phyloP scores from a whole-genome alignment of 2,113 vertebrate genomes.

The Sinocyclocheilus rhinocerous region DNA sequence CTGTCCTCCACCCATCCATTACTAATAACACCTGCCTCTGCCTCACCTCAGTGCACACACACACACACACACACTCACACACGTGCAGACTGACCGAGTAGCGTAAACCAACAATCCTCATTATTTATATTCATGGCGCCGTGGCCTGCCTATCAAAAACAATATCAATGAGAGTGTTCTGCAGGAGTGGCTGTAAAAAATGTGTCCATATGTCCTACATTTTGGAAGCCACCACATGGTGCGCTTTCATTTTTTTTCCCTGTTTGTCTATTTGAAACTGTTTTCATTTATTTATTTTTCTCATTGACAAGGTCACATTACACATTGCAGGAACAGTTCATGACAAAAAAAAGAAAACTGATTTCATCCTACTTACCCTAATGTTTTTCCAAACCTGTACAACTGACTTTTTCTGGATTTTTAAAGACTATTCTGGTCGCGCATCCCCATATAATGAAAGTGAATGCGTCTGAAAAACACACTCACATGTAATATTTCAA shows the following conservation, averaged over 20 bases:
- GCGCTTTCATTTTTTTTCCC: background rate
- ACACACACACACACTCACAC: slow-evolving; percentile 1
- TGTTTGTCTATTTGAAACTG: background rate
- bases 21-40: slow-evolving; percentile 77
- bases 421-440: background rate
- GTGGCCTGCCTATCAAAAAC: slow-evolving; percentile 38
- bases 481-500: background rate
- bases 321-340: background rate
- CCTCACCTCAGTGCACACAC: slow-evolving; percentile 67
- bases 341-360: background rate
- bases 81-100: slow-evolving; percentile 4
- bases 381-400: background rate
- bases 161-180: slow-evolving; percentile 27
- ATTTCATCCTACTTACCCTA: background rate
- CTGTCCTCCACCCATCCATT: slow-evolving; percentile 71
- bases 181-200: slow-evolving; percentile 11
- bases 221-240: slow-evolving; percentile 13
- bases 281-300: background rate
- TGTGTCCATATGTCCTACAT: background rate
- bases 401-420: background rate
- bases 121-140: slow-evolving; percentile 38
- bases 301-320: slow-evolving; percentile 21
- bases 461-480: background rate
- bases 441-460: background rate
- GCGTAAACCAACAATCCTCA: slow-evolving; percentile 17